A percentile compares a stretch with the other conserved stretches of the same genome.
Conservation (phyloP, 2,888 invertebrate species). For the Dynastes hyllus region DNA sequence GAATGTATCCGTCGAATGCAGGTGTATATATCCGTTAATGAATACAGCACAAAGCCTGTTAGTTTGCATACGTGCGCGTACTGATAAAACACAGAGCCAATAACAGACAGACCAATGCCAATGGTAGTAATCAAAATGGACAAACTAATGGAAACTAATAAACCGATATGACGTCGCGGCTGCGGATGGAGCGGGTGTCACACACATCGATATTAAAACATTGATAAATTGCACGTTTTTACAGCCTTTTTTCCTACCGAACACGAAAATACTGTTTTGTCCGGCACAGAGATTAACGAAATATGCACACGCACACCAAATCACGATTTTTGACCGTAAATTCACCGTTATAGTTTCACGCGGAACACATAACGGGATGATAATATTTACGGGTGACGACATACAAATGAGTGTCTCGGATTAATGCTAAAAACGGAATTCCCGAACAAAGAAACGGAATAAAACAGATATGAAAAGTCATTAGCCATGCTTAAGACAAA, state of each 20-base stretch:
- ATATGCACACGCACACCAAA: constrained; percentile 21
- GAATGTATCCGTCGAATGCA: background rate
- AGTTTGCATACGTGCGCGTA: constrained; percentile 5
- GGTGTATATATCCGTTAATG: constrained; percentile 11
- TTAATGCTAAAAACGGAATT: constrained; percentile 33
- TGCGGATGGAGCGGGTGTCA: constrained; percentile 34
- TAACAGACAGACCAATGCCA: background rate
- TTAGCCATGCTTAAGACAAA: constrained; percentile 36
- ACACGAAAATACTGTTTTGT: constrained; percentile 50
- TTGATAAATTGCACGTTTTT: constrained; percentile 48
- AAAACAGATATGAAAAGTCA: constrained; percentile 33
- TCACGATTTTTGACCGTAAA: constrained; percentile 35
- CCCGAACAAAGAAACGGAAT: constrained; percentile 24
- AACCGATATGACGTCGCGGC: constrained; percentile 43
- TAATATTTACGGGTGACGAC: constrained; percentile 44
- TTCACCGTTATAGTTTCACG: constrained; percentile 42
- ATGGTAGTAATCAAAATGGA: constrained; percentile 39
- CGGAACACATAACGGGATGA: constrained; percentile 43
- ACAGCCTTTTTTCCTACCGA: constrained; percentile 32
- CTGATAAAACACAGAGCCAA: constrained; percentile 13
- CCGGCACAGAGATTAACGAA: constrained; percentile 39
- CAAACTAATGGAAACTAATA: constrained; percentile 47
- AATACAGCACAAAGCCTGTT: background rate
- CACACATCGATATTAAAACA: constrained; percentile 47
- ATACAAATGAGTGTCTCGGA: constrained; percentile 35